Percentiles rank a stretch among this genome's conserved stretches.
Conservation (phyloP, 2,888 invertebrate species). For the Drosophila setosimentum region DNA sequence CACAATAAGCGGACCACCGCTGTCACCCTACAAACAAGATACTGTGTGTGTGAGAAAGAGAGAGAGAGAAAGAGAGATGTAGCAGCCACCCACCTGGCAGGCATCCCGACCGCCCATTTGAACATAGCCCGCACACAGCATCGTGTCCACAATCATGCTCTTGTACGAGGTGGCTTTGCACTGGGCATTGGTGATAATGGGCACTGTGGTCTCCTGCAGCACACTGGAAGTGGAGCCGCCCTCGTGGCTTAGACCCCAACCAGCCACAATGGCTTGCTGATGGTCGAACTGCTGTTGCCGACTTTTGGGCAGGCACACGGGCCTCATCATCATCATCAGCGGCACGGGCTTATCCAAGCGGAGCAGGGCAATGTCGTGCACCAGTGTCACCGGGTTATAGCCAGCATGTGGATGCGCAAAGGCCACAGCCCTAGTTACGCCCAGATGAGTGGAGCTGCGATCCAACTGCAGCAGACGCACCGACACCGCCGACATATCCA, state of each 20-base stretch:
- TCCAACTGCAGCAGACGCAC: conserved; percentile 80
- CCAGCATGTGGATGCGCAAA: conserved; percentile 71
- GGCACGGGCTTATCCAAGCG: conserved; percentile 75
- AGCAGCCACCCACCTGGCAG: conserved; percentile 79
- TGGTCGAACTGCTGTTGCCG: conserved; percentile 76
- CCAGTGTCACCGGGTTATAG: conserved; percentile 76
- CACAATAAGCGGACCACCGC: conserved; percentile 83
- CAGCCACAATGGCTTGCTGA: conserved; percentile 81
- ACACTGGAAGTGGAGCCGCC: conserved; percentile 75
- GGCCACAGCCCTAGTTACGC: conserved; percentile 74
- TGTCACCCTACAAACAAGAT: conserved; percentile 79
- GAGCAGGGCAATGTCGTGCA: conserved; percentile 83
- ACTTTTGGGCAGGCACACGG: conserved; percentile 80
- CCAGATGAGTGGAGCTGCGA: conserved; percentile 66
- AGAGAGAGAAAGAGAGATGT: neutral
- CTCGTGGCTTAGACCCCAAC: conserved; percentile 82
- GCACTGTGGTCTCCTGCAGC: conserved; percentile 81
- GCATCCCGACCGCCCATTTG: conserved; percentile 82
- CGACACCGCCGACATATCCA: conserved; percentile 66
- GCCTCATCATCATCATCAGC: conserved; percentile 73
- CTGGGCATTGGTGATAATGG: conserved; percentile 82
- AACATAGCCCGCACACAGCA: conserved; percentile 83
- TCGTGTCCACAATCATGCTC: conserved; percentile 81
- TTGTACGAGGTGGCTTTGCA: conserved; percentile 81
- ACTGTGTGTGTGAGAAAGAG: neutral